Conservation (phyloP, 2,113 vertebrate genomes). For the Nesospiza acunhae region DNA sequence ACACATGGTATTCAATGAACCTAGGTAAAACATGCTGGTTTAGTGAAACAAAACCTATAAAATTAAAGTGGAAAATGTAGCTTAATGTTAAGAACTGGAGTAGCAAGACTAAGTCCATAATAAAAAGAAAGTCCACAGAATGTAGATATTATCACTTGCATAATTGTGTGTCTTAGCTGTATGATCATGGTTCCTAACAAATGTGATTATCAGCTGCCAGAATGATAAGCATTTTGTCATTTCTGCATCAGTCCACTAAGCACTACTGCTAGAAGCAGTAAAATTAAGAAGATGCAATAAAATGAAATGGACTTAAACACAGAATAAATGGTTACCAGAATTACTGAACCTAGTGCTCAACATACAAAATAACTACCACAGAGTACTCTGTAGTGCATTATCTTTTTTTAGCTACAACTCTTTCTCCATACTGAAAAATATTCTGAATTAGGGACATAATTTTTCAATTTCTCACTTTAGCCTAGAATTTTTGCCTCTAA, state of each 20-base stretch:
- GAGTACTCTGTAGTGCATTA: not conserved
- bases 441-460: not conserved
- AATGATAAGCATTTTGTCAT: not conserved
- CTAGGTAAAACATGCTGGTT: not conserved
- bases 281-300: slow-evolving; percentile 14
- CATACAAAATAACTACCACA: not conserved
- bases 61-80: not conserved
- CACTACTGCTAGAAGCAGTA: not conserved
- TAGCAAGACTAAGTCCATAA: not conserved
- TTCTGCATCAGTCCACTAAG: not conserved
- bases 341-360: not conserved
- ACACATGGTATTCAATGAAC: not conserved
- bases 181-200: not conserved
- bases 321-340: not conserved
- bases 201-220: not conserved
- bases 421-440: not conserved
- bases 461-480: not conserved
- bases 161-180: not conserved
- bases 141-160: not conserved
- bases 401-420: not conserved
- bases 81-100: not conserved
- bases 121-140: not conserved
- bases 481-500: not conserved
- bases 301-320: not conserved
- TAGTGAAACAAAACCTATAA: not conserved